phyloP scores from a whole-genome alignment of 2,888 invertebrate species.

The Hymenopus coronatus region DNA sequence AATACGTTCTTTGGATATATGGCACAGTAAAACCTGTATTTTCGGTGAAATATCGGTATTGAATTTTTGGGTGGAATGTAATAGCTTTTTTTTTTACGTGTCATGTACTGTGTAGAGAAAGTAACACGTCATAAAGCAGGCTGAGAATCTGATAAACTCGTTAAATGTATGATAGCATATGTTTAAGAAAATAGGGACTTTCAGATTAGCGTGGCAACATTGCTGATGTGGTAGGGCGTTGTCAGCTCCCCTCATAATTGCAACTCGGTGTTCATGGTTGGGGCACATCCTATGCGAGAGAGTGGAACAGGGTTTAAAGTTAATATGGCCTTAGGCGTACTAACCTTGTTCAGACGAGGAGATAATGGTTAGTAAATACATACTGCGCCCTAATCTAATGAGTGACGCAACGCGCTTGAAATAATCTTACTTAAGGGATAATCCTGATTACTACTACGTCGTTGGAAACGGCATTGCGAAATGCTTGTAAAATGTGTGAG shows the following conservation, averaged over 20 bases:
- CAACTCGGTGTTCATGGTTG: background rate
- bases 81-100: no score
- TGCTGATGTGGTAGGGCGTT: no score
- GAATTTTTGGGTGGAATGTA: no score
- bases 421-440: constrained; percentile 12
- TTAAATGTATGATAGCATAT: no score
- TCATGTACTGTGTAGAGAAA: no score
- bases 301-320: background rate
- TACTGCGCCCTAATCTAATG: background rate
- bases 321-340: background rate
- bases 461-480: background rate
- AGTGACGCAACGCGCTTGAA: background rate
- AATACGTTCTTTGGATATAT: no score
- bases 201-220: background rate
- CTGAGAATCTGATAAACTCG: no score
- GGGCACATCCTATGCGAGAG: background rate
- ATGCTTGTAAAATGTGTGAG: background rate
- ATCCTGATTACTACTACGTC: background rate
- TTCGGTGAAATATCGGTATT: no score
- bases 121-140: no score
- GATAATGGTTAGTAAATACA: background rate
- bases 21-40: no score
- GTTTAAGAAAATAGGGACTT: no score
- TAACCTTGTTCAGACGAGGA: background rate
- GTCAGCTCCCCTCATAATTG: background rate